Evolutionary conservation across 2,797 vertebrate species (phyloP), one percentile per base, ranked within the genome.

Genomic region (Arctocebus calabarensis): DNA sequence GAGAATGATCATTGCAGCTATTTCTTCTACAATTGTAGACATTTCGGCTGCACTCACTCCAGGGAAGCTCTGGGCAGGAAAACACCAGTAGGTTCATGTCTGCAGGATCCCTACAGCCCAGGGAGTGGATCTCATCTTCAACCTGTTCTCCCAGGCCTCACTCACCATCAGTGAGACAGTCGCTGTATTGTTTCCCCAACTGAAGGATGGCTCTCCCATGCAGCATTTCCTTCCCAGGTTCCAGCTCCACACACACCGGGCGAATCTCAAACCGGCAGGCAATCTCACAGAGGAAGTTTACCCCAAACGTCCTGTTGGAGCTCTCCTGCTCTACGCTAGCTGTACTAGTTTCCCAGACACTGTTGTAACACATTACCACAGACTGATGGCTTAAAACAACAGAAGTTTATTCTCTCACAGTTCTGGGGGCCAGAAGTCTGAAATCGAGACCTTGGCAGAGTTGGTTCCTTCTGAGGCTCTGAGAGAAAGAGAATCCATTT

Each of bases 131-230:
- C 43, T 34, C 37, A 70, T 4, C 32, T 23, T 37, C 37, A 2
- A 7, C 61, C 27, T 4, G 29, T 7, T 25, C 12, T 22, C n/a
- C 17, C 17, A 1, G 0, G 43, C 22, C 43, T 71, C n/a, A 0
- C 43, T 71, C n/a, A n/a, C n/a, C n/a, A n/a, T n/a, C n/a, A 0
- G 4, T 29, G 52, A 55, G 55, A 40, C 3, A 16, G 12, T 29
- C 37, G 3, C 27, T 32, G 19, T 4, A n/a, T 32, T 25, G 32
- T 34, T 82, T 64, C 74, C 64, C 82, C 57, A 48, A 13, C 29
- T 22, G 16, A 23, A 87, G 2, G 29, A 40, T 17, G 17, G 8
- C 68, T 43, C 7, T 13, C 10, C 9, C 7, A 11, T 5, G 4
- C 43, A 13, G 1, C 43, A 52, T 23, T 37, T 34, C 17, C 34